Evolutionary conservation across 2,113 vertebrate genomes (phyloP), one percentile per base, ranked within the genome.

Genomic region (Mustela lutreola): DNA sequence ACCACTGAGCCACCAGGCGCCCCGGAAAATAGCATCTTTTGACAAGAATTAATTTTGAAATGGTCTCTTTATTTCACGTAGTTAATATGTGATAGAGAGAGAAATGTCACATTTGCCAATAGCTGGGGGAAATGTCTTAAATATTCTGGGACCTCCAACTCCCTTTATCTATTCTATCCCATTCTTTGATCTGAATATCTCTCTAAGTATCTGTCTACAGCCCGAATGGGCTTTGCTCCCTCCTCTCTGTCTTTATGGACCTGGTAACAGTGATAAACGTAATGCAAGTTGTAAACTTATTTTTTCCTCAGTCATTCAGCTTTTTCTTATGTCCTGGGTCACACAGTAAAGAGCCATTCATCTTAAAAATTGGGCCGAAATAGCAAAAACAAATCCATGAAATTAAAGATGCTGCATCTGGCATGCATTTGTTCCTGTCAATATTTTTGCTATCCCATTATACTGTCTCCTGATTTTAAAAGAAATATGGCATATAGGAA

Each of bases 11-110:
- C 39, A 39, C 3, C 39, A 39, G 39, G 39, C 39, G 39, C 39
- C 39, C 39, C 39, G 45, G 65, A 63, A 97, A 95, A 93, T 75
- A 33, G 22, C 7, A 94, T 76, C 36, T 45, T 92, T 91, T 48
- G 50, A 79, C 24, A n/a, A 85, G 91, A 96, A 71, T 70, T 79
- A 93, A 50, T 71, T 89, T 33, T 60, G 56, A 95, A 92, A 93
- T 70, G 50, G 56, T 42, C 28, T 95, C 26, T 75, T 91, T 86
- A 36, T 84, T 90, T 91, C 16, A 94, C 62, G 71, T 67, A 42
- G 53, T 76, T 97, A 24, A 16, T 28, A 50, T 65, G 63, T 53
- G 33, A 36, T 60, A 62, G 8, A 78, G 42, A 95, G 76, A 85
- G 11, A 94, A 96, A 91, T n/a, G 21, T 71, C 89, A 53, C 60